These are phyloP conservation scores for Amphiduros pacificus DNA, from an alignment of 2,888 invertebrate genomes.

Conservation along the genomic window DNA sequence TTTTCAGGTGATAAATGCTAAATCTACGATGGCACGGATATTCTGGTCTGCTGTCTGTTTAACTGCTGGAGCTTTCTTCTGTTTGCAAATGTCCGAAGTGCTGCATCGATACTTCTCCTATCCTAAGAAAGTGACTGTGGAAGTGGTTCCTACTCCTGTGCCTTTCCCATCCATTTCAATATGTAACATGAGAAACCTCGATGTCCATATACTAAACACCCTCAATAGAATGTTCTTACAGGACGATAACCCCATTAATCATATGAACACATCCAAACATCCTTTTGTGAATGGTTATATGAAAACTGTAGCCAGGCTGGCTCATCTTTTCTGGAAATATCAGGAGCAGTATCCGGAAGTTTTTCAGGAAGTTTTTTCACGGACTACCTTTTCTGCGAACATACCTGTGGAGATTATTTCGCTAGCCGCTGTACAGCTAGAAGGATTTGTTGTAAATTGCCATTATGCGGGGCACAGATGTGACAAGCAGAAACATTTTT, in stretches of 20 bases:
- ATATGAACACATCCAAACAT: constrained; percentile 26
- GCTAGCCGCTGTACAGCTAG: constrained; percentile 27
- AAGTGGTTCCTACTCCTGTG: constrained; percentile 30
- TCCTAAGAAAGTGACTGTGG: constrained; percentile 29
- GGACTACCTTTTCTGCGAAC: constrained; percentile 30
- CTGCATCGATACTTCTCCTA: constrained; percentile 18
- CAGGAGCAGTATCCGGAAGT: constrained; percentile 23
- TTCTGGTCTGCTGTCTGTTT: constrained; percentile 25
- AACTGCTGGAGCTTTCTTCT: constrained; percentile 22
- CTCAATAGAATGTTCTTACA: constrained; percentile 30
- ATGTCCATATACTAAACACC: constrained; percentile 30
- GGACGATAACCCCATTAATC: constrained; percentile 24
- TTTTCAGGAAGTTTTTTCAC: constrained; percentile 31
- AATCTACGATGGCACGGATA: constrained; percentile 15
- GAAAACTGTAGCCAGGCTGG: constrained; percentile 26
- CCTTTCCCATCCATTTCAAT: constrained; percentile 33
- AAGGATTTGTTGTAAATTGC: constrained; percentile 30
- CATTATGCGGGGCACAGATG: constrained; percentile 27
- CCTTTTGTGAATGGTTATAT: constrained; percentile 27
- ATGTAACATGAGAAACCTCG: constrained; percentile 36
- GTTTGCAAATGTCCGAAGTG: constrained; percentile 23
- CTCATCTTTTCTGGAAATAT: constrained; percentile 24
- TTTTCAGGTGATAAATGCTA: constrained; percentile 15
- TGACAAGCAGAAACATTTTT: constrained; percentile 23
- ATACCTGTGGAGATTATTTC: constrained; percentile 25